Conservation (phyloP, 2,888 invertebrate species). For the Meteorus cinctellus region DNA sequence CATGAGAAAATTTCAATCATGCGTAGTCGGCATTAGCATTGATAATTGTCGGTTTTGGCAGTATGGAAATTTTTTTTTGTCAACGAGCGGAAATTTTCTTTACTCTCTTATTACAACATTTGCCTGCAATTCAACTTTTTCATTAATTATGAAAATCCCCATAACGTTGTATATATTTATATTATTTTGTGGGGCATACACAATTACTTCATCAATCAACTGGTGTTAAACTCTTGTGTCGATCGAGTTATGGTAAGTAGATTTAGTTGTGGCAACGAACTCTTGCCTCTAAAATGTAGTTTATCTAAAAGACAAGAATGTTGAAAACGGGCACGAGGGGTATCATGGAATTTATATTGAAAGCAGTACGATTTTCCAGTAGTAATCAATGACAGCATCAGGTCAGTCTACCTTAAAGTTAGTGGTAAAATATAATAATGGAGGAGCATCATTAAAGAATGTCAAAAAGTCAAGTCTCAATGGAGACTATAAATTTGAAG, state of each 20-base stretch:
- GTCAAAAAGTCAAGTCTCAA: slow-evolving; percentile 55
- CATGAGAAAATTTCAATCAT: slow-evolving; percentile 70
- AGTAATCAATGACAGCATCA: slow-evolving; percentile 32
- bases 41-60: slow-evolving; percentile 72
- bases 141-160: slow-evolving; percentile 45
- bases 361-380: slow-evolving; percentile 17
- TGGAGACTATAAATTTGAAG: slow-evolving; percentile 48
- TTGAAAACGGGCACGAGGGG: slow-evolving; percentile 23
- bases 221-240: slow-evolving; percentile 7
- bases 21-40: slow-evolving; percentile 66
- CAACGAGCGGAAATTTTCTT: slow-evolving; percentile 65
- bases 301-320: slow-evolving; percentile 22
- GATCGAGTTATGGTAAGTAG: not conserved
- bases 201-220: not conserved
- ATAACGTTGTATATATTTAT: not conserved
- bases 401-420: slow-evolving; percentile 60
- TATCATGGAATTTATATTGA: slow-evolving; percentile 22
- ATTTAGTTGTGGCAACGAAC: not conserved
- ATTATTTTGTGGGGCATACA: not conserved
- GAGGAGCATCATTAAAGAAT: slow-evolving; percentile 50
- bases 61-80: slow-evolving; percentile 67
- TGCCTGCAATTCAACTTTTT: slow-evolving; percentile 38
- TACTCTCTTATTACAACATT: slow-evolving; percentile 41
- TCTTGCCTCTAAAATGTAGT: not conserved
- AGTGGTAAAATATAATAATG: slow-evolving; percentile 55